These are phyloP conservation scores for Oreochromis tanganicae DNA, from an alignment of 2,113 vertebrate species.

Conservation along the genomic window DNA sequence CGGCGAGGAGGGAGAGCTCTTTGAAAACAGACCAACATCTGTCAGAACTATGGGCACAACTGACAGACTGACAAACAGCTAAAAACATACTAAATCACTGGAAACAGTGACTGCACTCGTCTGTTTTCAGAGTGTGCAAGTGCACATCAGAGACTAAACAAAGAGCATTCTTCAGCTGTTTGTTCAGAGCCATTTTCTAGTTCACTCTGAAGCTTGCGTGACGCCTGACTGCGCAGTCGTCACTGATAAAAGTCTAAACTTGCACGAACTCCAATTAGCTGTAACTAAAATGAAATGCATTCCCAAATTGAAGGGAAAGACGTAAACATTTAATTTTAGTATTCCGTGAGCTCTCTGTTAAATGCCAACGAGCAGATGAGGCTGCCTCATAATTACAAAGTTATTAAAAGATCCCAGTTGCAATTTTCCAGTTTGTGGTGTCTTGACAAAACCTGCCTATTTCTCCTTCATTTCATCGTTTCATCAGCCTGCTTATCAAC, in stretches of 20 bases:
- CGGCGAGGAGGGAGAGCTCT: not conserved
- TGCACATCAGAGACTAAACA: not conserved
- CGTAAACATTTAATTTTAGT: constrained; percentile 13
- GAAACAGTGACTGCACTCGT: not conserved
- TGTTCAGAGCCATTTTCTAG: not conserved
- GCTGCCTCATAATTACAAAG: constrained; percentile 41
- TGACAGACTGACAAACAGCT: not conserved
- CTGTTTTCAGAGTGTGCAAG: not conserved
- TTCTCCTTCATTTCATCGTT: constrained; percentile 38
- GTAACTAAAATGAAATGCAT: not conserved
- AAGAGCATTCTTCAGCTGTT: not conserved
- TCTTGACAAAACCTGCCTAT: constrained; percentile 36
- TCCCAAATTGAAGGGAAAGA: not conserved
- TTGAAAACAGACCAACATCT: not conserved
- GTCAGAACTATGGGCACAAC: not conserved
- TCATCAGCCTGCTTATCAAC: constrained; percentile 32
- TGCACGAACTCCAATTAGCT: not conserved
- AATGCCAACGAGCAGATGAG: constrained; percentile 37
- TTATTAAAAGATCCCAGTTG: constrained; percentile 49
- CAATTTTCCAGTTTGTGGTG: constrained; percentile 51
- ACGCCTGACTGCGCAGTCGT: not conserved
- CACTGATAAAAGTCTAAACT: not conserved
- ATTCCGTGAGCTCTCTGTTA: not conserved
- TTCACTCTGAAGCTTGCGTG: not conserved
- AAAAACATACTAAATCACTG: not conserved